phyloP scores from a whole-genome alignment of 1,140 invertebrate species.

The Onthophagus taurus region DNA sequence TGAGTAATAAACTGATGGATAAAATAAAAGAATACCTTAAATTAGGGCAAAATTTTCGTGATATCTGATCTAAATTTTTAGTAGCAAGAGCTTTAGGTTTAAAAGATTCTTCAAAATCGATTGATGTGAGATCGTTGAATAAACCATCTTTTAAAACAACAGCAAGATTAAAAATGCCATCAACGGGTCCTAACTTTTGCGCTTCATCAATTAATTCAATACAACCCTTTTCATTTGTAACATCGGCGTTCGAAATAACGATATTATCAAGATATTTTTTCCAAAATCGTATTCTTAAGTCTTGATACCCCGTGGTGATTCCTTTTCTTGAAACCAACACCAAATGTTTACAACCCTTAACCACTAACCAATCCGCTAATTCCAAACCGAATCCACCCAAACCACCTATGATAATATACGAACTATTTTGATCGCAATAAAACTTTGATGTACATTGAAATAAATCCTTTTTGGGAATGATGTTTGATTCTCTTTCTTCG shows the following conservation, averaged over 20 bases:
- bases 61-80: conserved; percentile 48
- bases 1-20: conserved; percentile 19
- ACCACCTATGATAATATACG: conserved; percentile 59
- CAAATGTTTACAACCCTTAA: conserved; percentile 67
- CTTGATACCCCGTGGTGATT: conserved; percentile 71
- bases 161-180: conserved; percentile 72
- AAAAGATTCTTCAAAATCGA: conserved; percentile 40
- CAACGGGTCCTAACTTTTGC: conserved; percentile 50
- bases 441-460: conserved; percentile 37
- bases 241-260: conserved; percentile 40
- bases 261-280: conserved; percentile 44
- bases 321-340: conserved; percentile 73
- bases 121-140: conserved; percentile 44
- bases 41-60: conserved; percentile 46
- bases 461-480: conserved; percentile 46
- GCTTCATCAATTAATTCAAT: conserved; percentile 50
- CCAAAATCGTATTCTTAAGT: conserved; percentile 49
- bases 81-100: conserved; percentile 42
- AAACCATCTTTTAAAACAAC: conserved; percentile 48
- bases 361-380: conserved; percentile 74
- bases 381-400: conserved; percentile 90
- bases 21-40: conserved; percentile 27
- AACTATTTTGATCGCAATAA: conserved; percentile 39
- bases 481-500: conserved; percentile 47
- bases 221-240: conserved; percentile 40